Evolutionary conservation across 37 sponge, comb jelly and placozoan species (phyloP), one percentile per base, ranked within the genome.

Genomic region (Aphrocallistes beatrix): DNA sequence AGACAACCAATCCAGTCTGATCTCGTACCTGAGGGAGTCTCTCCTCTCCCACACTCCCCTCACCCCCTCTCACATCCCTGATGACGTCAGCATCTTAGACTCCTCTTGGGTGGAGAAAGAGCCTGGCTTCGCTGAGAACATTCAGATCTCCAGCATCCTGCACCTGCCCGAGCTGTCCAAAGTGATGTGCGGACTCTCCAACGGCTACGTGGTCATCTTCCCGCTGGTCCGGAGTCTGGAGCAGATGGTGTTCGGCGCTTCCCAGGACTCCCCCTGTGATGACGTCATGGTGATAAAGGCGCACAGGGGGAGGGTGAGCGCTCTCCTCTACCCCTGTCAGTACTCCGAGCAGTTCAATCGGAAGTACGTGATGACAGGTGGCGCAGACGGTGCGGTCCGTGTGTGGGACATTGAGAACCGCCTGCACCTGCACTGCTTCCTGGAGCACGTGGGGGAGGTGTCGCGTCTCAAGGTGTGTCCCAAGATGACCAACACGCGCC

Each of bases 321-420:
- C 51, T 30, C 89, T 96, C 36, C 87, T 96, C n/a, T 87, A 96
- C 75, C 97, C 97, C 38, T 25, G 86, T 38, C 38, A 82, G 45
- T 83, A 91, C 85, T 86, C 89, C 82, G 83, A 37, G 25, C 88
- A 86, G 82, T 94, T 89, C 51, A 81, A 92, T 83, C 86, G 37
- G 36, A 87, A 90, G 39, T 45, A 89, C 82, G 83, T 94, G 39
- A 51, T 94, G 28, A 89, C 91, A 51, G 95, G 93, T 9, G 91
- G 94, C n/a, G 90, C 89, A 0, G 97, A 96, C 87, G 94, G 94
- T 85, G 91, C 94, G 38, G 97, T 96, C 37, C 86, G 91, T 25
- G 85, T 96, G 83, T 96, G 97, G 97, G 87, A 94, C 86, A 85
- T 96, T 50, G 90, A 88, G 81, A 83, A 83, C 16, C 91, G 92